Evolutionary conservation across 1,140 invertebrate genomes (phyloP), one percentile per base, ranked within the genome.

Genomic region (Asbolus verrucosus): DNA sequence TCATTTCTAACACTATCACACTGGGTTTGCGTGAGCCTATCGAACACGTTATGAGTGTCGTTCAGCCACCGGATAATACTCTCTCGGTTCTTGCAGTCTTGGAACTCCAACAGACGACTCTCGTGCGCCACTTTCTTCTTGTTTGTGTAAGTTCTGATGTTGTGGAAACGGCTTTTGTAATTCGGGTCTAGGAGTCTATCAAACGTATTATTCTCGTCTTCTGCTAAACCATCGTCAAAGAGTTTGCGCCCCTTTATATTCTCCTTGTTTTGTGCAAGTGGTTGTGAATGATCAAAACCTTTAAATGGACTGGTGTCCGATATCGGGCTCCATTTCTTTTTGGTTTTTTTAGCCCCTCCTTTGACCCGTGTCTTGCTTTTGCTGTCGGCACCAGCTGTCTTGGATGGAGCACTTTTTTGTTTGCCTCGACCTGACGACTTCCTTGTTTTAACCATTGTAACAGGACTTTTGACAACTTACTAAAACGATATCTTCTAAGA

Each of bases 1-100:
- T 21, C 19, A 18, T 59, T 0, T n/a, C 31, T 27, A 6, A 16
- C 8, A 39, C 8, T 13, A n/a, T 36, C 14, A 6, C 6, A 8
- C 66, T 73, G 72, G 5, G 72, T 73, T 27, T 71, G 72, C 6
- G 65, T 27, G n/a, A n/a, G n/a, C n/a, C 8, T 13, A n/a, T 36
- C 14, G 3, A 5, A 8, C 66, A 71, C 69, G 5, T 69, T 73
- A 19, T 71, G 72, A 6, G 65, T 27, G 8, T 69, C 39, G 19
- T 70, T 70, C 30, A 73, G 30, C 67, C 67, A 73, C 14, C 65
- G 46, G 6, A 73, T n/a, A 16, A 70, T 59, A 24, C 50, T 36
- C 5, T 41, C 21, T 11, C 41, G 38, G 15, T 41, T 70, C 9
- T 36, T 24, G 61, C 63, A 11, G 24, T 70, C 61, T 31, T 27